A percentile compares a stretch with the other conserved stretches of the same genome.
These are phyloP conservation scores for Anthopleura xanthogrammica DNA, from an alignment of 92 coral and sea anemone genomes.

Conservation along the genomic window DNA sequence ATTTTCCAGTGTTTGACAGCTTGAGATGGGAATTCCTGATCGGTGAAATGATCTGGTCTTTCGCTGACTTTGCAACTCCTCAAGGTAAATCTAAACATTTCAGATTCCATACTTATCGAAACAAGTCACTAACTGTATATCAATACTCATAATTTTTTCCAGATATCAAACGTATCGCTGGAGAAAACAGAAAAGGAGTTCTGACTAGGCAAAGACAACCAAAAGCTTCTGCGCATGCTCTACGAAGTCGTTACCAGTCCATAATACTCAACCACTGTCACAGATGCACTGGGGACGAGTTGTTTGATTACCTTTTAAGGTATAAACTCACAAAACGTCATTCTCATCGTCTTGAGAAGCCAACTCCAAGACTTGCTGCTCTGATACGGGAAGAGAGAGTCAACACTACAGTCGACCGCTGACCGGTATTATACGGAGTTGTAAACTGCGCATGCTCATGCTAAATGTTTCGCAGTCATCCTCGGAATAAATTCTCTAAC, in stretches of 20 bases:
- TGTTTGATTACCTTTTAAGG: constrained; percentile 64
- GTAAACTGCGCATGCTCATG: too few relatives aligned
- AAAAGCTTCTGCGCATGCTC: constrained; percentile 82
- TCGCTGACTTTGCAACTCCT: constrained; percentile 78
- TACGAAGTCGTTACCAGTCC: constrained; percentile 76
- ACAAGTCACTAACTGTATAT: neutral
- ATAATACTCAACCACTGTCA: constrained; percentile 55
- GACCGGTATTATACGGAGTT: constrained; percentile 9
- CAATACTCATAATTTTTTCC: neutral
- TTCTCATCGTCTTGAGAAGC: constrained; percentile 14
- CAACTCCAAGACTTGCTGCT: constrained; percentile 36
- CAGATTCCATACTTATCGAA: too few relatives aligned
- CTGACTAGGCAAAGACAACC: constrained; percentile 87
- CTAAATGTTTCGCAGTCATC: too few relatives aligned
- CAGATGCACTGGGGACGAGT: constrained; percentile 77
- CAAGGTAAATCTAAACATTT: constrained; percentile 47
- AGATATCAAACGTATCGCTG: constrained; percentile 74
- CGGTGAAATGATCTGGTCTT: constrained; percentile 92
- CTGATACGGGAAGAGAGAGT: constrained; percentile 68
- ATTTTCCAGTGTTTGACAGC: constrained; percentile 80
- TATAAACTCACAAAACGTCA: constrained; percentile 26
- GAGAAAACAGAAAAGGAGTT: constrained; percentile 82
- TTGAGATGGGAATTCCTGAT: constrained; percentile 72
- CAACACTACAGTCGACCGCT: constrained; percentile 51
- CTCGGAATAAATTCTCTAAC: neutral